Base-by-base conservation (phyloP, 2,113 vertebrate species). In the Xiphophorus maculatus region DNA sequence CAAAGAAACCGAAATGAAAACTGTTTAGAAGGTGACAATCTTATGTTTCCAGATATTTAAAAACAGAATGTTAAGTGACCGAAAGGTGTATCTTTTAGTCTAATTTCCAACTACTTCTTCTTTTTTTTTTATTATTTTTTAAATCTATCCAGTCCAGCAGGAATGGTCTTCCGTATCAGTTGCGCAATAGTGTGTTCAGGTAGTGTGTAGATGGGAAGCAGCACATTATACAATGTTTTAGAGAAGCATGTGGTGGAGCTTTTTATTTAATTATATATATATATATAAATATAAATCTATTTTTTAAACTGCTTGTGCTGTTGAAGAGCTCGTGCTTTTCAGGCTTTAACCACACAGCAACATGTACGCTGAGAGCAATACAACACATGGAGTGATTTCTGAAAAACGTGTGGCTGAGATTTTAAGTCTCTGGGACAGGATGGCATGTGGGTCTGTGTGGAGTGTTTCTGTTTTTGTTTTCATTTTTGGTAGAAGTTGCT, bases 131-230 rank as follows among this genome's bases (percentile, higher is more conserved):
- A 8, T 35, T 8, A 0, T 1, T 32, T 32, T 32, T 22, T 15
- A 10, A 19, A 42, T 28, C 10, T 54, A 19, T n/a, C 33, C 54
- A 10, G 73, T 25, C 2, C 7, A 25, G 66, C 62, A 75, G 63
- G 28, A 64, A 77, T 54, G 72, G n/a, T 65, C 69, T 79, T 76
- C 75, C 63, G 22, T 33, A 33, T 0, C 0, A 5, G 61, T 37
- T 71, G 5, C 58, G 51, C 2, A 25, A 17, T 6, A 5, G 44
- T 17, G 32, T 7, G 48, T 71, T 54, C 37, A 27, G 30, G 60
- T 80, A 74, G 75, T 68, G 28, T 71, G 79, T 87, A 83, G 84
- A 81, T 37, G 19, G 78, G 74, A 74, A 71, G 72, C 54, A 81
- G 65, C 68, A 54, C 66, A 63, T 71, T 73, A 42, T 63, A 51